Conservation (phyloP, 2,113 vertebrate genomes). For the Pelecanus crispus region DNA sequence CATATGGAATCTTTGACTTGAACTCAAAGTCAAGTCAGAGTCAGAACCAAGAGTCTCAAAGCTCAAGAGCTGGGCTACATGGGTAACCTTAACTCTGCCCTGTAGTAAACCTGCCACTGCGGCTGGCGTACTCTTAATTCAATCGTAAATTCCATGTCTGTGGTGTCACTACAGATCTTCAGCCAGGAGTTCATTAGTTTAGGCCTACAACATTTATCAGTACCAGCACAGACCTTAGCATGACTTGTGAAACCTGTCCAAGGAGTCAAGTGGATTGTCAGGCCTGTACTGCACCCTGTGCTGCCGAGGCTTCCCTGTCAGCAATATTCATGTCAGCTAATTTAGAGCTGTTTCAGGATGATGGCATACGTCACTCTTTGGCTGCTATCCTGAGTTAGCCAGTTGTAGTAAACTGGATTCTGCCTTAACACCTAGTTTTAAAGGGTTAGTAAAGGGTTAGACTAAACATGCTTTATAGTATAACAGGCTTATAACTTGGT, state of each 20-base stretch:
- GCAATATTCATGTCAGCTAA: not conserved
- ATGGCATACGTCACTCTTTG: not conserved
- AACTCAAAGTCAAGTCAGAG: not conserved
- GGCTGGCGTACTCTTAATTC: accelerated
- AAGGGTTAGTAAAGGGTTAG: not conserved
- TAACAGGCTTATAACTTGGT: not conserved
- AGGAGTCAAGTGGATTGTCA: not conserved
- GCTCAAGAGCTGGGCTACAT: not conserved
- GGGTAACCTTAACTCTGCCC: not conserved
- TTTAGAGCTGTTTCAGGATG: not conserved
- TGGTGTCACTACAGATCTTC: not conserved
- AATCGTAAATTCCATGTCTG: not conserved
- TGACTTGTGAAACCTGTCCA: not conserved
- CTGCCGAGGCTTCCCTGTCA: not conserved
- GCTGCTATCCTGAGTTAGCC: not conserved
- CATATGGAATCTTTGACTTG: not conserved
- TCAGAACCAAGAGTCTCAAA: not conserved
- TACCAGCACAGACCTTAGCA: not conserved
- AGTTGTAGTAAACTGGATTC: not conserved
- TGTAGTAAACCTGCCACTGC: not conserved
- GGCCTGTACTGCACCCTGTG: not conserved
- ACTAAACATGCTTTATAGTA: not conserved
- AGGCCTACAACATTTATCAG: not conserved
- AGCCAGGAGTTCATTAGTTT: not conserved
- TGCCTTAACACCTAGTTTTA: not conserved